Evolutionary conservation across 2,113 vertebrate genomes (phyloP).

Genomic region (Lota lota): DNA sequence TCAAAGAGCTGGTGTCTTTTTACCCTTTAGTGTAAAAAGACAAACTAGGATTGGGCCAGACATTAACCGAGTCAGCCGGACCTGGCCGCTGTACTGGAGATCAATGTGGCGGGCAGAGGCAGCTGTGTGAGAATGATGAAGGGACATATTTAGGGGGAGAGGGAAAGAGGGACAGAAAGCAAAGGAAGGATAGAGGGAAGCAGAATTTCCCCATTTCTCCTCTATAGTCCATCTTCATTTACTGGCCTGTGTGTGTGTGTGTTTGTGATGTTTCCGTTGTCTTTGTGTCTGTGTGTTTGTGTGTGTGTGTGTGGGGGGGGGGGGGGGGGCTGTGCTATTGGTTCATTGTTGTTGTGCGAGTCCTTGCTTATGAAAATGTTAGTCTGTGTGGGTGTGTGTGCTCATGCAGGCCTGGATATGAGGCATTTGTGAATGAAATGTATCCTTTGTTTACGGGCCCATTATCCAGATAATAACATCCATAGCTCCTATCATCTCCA

Average conservation of each 20-base stretch:
- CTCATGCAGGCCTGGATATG: slow-evolving; percentile 14
- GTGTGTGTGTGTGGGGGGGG: neutral
- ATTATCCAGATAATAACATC: slow-evolving; percentile 69
- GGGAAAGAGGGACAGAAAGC: neutral
- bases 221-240: slow-evolving; percentile 29
- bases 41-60: slow-evolving; percentile 24
- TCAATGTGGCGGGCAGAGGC: slow-evolving; percentile 26
- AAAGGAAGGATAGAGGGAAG: neutral
- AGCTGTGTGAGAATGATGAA: slow-evolving; percentile 19
- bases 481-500: slow-evolving; percentile 58
- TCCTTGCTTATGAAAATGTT: no score
- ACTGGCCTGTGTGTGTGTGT: neutral
- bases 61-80: slow-evolving; percentile 40
- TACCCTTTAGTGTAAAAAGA: no score
- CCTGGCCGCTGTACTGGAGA: slow-evolving; percentile 20
- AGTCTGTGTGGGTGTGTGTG: neutral
- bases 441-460: slow-evolving; percentile 61
- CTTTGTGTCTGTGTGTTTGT: no score
- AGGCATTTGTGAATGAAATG: slow-evolving; percentile 56
- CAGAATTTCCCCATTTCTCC: slow-evolving; percentile 18
- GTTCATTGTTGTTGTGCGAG: no score
- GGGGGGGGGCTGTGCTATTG: no score
- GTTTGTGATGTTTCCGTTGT: no score
- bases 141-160: slow-evolving; percentile 2
- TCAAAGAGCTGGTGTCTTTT: no score